Percentiles rank a stretch among this genome's conserved stretches.
Evolutionary conservation across 2,888 invertebrate genomes (phyloP).

Genomic region (Dysmachus trigonus): DNA sequence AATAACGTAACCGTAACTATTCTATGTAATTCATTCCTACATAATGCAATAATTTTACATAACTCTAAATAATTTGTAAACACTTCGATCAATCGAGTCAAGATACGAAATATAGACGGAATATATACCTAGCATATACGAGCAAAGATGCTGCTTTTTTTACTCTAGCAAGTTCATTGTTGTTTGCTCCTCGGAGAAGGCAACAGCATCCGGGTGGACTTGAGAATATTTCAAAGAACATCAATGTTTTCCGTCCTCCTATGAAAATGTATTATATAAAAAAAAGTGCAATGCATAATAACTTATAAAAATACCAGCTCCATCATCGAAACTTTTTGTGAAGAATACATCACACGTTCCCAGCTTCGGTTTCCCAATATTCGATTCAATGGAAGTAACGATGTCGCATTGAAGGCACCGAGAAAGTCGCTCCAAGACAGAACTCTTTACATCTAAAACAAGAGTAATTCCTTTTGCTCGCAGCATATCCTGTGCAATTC

Average conservation of each 20-base stretch:
- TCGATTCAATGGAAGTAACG: slow-evolving; percentile 86
- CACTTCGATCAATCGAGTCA: neutral
- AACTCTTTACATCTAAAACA: slow-evolving; percentile 83
- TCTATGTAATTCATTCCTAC: no score
- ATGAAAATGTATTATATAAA: slow-evolving; percentile 50
- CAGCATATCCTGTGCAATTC: slow-evolving; percentile 86
- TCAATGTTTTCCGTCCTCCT: slow-evolving; percentile 82
- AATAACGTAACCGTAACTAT: neutral
- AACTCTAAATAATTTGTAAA: neutral
- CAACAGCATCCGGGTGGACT: slow-evolving; percentile 87
- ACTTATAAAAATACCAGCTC: slow-evolving; percentile 60
- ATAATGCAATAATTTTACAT: no score
- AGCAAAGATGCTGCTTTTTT: slow-evolving; percentile 85
- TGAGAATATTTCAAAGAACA: slow-evolving; percentile 93
- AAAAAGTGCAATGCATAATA: neutral
- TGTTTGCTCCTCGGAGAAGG: slow-evolving; percentile 82
- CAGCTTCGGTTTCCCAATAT: slow-evolving; percentile 80
- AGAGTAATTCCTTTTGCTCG: slow-evolving; percentile 83
- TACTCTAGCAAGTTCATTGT: slow-evolving; percentile 79
- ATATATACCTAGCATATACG: slow-evolving; percentile 66
- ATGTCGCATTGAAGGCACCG: slow-evolving; percentile 85
- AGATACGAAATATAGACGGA: neutral
- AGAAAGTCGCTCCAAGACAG: slow-evolving; percentile 81
- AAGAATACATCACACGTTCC: slow-evolving; percentile 88
- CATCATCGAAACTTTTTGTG: slow-evolving; percentile 69